Conservation (phyloP, 2,113 vertebrate species). For the Columbina picui region DNA sequence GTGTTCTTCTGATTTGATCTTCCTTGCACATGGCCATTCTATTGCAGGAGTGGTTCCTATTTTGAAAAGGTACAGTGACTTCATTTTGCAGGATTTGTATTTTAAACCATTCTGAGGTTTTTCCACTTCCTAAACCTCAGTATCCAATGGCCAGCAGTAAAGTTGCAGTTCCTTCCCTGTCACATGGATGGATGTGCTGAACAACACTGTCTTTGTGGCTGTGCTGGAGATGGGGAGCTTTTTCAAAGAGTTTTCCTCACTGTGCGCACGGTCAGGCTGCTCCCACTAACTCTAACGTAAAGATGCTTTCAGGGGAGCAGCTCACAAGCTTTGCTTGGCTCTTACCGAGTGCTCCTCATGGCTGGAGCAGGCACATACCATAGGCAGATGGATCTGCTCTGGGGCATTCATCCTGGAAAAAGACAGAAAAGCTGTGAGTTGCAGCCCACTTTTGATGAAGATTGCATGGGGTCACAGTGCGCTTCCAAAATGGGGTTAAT, state of each 20-base stretch:
- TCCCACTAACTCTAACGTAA: neutral
- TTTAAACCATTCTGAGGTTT: neutral
- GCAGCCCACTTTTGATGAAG: neutral
- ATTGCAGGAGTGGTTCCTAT: neutral
- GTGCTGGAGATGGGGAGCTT: neutral
- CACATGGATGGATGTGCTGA: neutral
- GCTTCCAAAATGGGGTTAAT: neutral
- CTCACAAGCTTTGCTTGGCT: neutral
- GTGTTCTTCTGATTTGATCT: neutral
- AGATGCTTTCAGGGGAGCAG: neutral
- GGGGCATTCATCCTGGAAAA: neutral
- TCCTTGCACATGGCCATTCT: neutral
- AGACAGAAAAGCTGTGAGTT: neutral
- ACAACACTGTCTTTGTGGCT: neutral
- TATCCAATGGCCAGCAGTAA: neutral
- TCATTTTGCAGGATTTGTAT: neutral
- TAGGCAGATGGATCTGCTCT: neutral
- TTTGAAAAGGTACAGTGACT: neutral
- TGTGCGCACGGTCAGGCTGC: neutral
- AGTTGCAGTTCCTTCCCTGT: neutral
- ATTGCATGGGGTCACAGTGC: neutral
- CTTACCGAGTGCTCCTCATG: neutral
- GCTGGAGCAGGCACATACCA: neutral
- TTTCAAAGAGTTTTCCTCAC: neutral
- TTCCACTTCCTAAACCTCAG: neutral